A percentile compares a stretch with the other conserved stretches of the same genome.
Evolutionary conservation across 35 echinoderm and acorn worm species (phyloP).

Genomic region (Acanthaster planci): DNA sequence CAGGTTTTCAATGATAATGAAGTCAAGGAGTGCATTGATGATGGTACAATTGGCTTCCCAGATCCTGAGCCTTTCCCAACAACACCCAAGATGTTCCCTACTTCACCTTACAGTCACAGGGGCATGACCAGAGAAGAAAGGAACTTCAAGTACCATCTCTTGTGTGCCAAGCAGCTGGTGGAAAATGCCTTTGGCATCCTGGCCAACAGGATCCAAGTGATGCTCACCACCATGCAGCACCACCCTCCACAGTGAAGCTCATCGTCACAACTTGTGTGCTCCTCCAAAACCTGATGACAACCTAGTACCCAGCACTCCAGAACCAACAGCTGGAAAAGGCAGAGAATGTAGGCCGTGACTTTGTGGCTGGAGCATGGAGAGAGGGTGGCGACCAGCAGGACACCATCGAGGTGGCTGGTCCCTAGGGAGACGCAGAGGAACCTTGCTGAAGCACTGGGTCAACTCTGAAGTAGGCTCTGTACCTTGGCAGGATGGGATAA

Average conservation of each 20-base stretch:
- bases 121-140: not conserved
- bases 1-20: slow-evolving; percentile 50
- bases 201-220: slow-evolving; percentile 42
- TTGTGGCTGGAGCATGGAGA: slow-evolving; percentile 36
- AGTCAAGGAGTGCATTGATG: slow-evolving; percentile 42
- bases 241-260: not conserved
- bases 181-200: slow-evolving; percentile 59
- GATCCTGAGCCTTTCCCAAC: slow-evolving; percentile 39
- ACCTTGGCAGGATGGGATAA: no score
- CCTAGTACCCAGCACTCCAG: slow-evolving; percentile 29
- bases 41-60: slow-evolving; percentile 44
- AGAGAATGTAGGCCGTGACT: not conserved
- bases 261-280: not conserved
- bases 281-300: slow-evolving; percentile 57
- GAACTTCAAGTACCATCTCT: slow-evolving; percentile 21
- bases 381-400: slow-evolving; percentile 34
- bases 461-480: no score
- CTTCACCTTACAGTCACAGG: no score
- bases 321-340: slow-evolving; percentile 24
- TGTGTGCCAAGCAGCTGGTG: slow-evolving; percentile 45
- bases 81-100: slow-evolving; percentile 61
- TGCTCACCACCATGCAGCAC: slow-evolving; percentile 45
- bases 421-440: slow-evolving; percentile 43
- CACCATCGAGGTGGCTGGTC: slow-evolving; percentile 24
- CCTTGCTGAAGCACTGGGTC: no score